Base-by-base conservation (phyloP, 2,113 vertebrate species). In the Scytalopus superciliaris region DNA sequence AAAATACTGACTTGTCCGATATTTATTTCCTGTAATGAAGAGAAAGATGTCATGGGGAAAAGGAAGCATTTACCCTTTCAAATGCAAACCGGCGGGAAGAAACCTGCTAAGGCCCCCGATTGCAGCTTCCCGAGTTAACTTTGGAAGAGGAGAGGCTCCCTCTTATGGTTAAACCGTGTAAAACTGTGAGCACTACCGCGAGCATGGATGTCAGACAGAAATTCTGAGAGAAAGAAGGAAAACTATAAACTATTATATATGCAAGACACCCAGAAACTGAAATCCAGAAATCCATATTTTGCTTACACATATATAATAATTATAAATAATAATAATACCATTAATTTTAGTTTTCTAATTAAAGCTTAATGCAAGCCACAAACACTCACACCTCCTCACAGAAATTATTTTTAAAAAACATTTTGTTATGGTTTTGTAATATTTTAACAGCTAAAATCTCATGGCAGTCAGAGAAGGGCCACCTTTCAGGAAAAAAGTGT, bases 131-230 rank as follows among this genome's bases (percentile, higher is more conserved):
- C 3, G 1, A 1, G 0, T 2, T 12, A 39, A 33, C 39, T 90
- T 78, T 2, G 52, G 9, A 55, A 90, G 96, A 88, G 30, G 35
- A 95, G 96, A 84, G 79, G 95, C 93, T 97, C 94, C 96, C 89
- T 95, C 96, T 82, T 13, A 95, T 82, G 92, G 96, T 56, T 82
- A 50, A 93, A 82, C 23, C 3, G 21, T 22, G 62, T 11, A 94
- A 56, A 82, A 63, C 50, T 35, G 10, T 1, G 57, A 91, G 84
- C 75, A 52, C 4, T 40, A 2, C 57, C 40, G 3, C 0, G 4
- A 72, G 21, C 31, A 4, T 3, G 10, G 60, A 39, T 28, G 28
- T 47, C 57, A n/a, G 25, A 22, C 11, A n/a, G 2, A 50, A 45
- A 40, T 30, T 31, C 44, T 56, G 5, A n/a, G n/a, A n/a, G 18